Evolutionary conservation across 35 echinoderm and acorn worm species (phyloP).

Genomic region (Diadema setosum): DNA sequence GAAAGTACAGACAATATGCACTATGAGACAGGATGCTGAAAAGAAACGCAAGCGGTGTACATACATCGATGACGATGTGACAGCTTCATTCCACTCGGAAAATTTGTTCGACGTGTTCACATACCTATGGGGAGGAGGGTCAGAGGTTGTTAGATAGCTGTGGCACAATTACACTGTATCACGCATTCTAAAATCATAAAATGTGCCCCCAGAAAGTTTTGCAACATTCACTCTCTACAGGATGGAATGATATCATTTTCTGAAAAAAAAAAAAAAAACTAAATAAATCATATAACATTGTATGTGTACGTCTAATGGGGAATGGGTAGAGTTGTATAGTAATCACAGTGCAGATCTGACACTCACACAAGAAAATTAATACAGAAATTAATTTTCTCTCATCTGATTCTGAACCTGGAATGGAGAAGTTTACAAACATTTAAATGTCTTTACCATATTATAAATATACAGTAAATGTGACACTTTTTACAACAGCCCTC

Average conservation of each 20-base stretch:
- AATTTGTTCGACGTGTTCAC: constrained; percentile 59
- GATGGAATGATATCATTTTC: not conserved
- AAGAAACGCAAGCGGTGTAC: constrained; percentile 9
- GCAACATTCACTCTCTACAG: not conserved
- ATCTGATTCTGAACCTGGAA: too few relatives aligned
- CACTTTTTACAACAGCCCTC: too few relatives aligned
- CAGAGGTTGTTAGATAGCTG: not conserved
- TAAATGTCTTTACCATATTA: too few relatives aligned
- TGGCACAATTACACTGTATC: not conserved
- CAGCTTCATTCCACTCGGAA: constrained; percentile 55
- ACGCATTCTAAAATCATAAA: not conserved
- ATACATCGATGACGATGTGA: constrained; percentile 48
- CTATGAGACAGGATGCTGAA: not conserved
- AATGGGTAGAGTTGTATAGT: too few relatives aligned
- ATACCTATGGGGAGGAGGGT: constrained; percentile 42
- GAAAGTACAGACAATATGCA: too few relatives aligned
- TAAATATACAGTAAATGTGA: too few relatives aligned
- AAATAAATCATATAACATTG: not conserved
- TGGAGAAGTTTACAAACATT: too few relatives aligned
- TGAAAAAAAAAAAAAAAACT: not conserved
- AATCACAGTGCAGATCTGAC: too few relatives aligned
- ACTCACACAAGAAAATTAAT: too few relatives aligned
- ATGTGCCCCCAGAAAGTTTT: not conserved
- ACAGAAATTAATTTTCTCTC: too few relatives aligned
- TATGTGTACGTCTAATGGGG: not conserved